phyloP scores from a whole-genome alignment of 1,140 invertebrate species.

The Cyrtorhinus lividipennis region DNA sequence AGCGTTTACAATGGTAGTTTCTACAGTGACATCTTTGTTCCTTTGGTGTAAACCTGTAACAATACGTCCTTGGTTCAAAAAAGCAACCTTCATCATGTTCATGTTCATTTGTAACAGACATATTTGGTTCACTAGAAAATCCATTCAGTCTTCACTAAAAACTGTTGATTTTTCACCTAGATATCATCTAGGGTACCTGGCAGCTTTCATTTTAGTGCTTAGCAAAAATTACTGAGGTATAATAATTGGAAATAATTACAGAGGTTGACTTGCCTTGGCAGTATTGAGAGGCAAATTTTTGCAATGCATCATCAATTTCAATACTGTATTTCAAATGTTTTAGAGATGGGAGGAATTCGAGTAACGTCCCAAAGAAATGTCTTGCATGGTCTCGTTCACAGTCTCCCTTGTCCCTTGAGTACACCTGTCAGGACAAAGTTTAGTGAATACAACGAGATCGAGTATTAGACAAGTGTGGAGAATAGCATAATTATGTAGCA shows the following conservation, averaged over 20 bases:
- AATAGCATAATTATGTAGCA: no score
- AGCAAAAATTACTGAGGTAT: no score
- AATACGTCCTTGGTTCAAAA: not conserved
- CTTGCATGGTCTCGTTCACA: constrained; percentile 62
- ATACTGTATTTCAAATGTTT: constrained; percentile 54
- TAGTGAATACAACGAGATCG: no score
- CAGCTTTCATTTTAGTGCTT: no score
- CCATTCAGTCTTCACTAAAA: no score
- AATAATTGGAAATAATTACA: no score
- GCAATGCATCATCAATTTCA: constrained; percentile 71
- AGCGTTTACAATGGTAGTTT: constrained; percentile 71
- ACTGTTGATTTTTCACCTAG: no score
- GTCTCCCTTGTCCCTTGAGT: constrained; percentile 31
- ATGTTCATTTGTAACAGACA: no score
- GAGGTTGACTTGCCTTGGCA: constrained; percentile 81
- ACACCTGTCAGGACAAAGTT: constrained; percentile 14
- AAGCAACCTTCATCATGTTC: not conserved
- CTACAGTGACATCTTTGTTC: constrained; percentile 9
- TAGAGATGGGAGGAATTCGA: constrained; percentile 54
- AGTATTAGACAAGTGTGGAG: no score
- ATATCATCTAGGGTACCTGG: not conserved
- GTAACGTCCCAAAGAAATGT: constrained; percentile 56
- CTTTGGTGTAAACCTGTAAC: constrained; percentile 10
- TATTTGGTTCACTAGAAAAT: no score
- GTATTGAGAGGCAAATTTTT: constrained; percentile 80